phyloP scores from a whole-genome alignment of 1,140 invertebrate genomes.

The Drosophila ercepeae region DNA sequence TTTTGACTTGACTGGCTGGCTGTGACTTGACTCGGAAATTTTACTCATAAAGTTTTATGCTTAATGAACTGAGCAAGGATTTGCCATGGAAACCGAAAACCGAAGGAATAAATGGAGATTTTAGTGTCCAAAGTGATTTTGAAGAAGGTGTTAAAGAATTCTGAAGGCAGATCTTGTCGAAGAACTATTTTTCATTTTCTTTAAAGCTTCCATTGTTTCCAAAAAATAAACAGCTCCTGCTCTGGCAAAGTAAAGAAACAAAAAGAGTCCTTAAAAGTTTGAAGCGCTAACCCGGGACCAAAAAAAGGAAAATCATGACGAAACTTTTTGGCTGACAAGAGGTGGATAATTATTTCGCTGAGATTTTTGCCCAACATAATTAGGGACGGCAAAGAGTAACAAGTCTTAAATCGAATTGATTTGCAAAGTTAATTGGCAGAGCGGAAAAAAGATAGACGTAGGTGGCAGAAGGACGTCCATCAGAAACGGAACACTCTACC shows the following conservation, averaged over 20 bases:
- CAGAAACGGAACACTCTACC: conserved; percentile 43
- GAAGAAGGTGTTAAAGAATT: conserved; percentile 3
- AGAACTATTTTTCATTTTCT: not conserved
- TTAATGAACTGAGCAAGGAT: conserved; percentile 31
- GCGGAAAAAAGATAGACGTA: conserved; percentile 5
- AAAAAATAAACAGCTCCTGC: not conserved
- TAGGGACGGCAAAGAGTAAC: conserved; percentile 21
- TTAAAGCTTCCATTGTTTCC: not conserved
- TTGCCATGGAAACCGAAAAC: not conserved
- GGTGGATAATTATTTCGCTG: conserved; percentile 38
- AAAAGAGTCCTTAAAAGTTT: conserved; percentile 39
- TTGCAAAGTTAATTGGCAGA: conserved; percentile 45
- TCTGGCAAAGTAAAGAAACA: not conserved
- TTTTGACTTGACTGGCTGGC: conserved; percentile 18
- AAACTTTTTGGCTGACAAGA: conserved; percentile 15
- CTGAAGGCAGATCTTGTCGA: conserved; percentile 2
- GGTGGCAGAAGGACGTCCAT: not conserved
- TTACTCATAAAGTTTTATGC: conserved; percentile 16
- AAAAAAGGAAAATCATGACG: conserved; percentile 10
- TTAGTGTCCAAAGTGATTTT: not conserved
- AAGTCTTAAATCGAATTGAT: conserved; percentile 55
- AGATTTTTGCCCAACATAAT: conserved; percentile 25
- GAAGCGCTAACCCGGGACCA: conserved; percentile 2
- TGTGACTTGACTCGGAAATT: conserved; percentile 20
- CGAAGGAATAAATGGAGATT: not conserved